Evolutionary conservation across 2,888 invertebrate species (phyloP).

Genomic region (Phalangium opilio): DNA sequence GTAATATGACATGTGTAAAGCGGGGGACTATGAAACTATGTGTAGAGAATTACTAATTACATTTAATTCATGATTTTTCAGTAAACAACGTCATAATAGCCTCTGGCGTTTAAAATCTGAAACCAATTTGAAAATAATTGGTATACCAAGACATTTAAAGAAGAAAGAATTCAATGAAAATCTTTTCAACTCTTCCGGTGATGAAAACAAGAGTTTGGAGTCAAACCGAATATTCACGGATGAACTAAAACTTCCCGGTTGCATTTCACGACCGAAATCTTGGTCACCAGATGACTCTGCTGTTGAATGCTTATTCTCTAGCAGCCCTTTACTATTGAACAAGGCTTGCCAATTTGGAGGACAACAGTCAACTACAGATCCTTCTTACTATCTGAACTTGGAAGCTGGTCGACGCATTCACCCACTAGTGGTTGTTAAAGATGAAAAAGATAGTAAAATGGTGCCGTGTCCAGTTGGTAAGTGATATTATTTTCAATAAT

Average conservation of each 20-base stretch:
- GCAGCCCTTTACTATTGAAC: too few relatives aligned
- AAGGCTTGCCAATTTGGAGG: too few relatives aligned
- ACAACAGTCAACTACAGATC: too few relatives aligned
- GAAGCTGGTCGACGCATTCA: too few relatives aligned
- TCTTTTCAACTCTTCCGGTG: conserved; percentile 11
- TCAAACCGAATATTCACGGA: too few relatives aligned
- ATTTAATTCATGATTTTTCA: conserved; percentile 31
- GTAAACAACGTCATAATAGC: conserved; percentile 77
- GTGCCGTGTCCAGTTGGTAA: too few relatives aligned
- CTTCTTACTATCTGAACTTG: too few relatives aligned
- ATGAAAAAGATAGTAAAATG: too few relatives aligned
- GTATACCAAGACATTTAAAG: conserved; percentile 19
- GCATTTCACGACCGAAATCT: conserved; percentile 45
- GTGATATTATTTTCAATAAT: too few relatives aligned
- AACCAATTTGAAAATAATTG: conserved; percentile 33
- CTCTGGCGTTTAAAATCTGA: conserved; percentile 84
- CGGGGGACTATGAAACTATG: too few relatives aligned
- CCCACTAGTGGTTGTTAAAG: neutral
- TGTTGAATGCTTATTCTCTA: conserved; percentile 29
- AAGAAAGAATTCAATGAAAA: conserved; percentile 21
- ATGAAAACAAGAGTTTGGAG: conserved; percentile 14
- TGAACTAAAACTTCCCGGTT: conserved; percentile 12
- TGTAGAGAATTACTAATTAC: too few relatives aligned
- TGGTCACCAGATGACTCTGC: conserved; percentile 54
- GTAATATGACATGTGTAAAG: too few relatives aligned